phyloP scores from a whole-genome alignment of 2,113 vertebrate genomes.

The Dryoscopus gambensis region DNA sequence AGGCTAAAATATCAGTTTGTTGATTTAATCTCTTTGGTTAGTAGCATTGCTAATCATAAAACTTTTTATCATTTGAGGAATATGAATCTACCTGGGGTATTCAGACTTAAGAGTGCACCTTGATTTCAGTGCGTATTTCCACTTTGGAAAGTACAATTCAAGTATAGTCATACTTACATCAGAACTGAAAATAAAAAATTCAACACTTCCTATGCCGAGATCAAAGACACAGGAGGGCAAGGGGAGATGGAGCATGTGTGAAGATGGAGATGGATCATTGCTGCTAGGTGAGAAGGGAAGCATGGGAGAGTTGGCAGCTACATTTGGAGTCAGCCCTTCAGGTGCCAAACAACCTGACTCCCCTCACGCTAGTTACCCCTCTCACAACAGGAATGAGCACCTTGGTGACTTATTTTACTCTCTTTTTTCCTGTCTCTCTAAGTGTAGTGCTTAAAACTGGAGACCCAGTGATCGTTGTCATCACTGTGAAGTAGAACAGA shows the following conservation, averaged over 20 bases:
- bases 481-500: neutral
- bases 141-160: neutral
- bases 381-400: neutral
- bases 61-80: neutral
- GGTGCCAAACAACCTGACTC: neutral
- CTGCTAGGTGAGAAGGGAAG: neutral
- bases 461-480: neutral
- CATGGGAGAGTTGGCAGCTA: neutral
- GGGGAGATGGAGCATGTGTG: neutral
- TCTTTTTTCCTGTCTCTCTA: neutral
- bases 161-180: neutral
- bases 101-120: neutral
- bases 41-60: neutral
- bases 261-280: neutral
- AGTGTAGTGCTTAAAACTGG: neutral
- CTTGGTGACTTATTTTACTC: neutral
- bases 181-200: neutral
- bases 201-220: neutral
- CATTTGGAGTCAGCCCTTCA: neutral
- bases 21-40: neutral
- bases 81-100: neutral
- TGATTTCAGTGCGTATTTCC: neutral
- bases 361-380: neutral
- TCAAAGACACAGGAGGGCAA: neutral
- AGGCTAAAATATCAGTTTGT: neutral